Evolutionary conservation across 2,888 invertebrate species (phyloP).

Genomic region (Limnephilus marmoratus): DNA sequence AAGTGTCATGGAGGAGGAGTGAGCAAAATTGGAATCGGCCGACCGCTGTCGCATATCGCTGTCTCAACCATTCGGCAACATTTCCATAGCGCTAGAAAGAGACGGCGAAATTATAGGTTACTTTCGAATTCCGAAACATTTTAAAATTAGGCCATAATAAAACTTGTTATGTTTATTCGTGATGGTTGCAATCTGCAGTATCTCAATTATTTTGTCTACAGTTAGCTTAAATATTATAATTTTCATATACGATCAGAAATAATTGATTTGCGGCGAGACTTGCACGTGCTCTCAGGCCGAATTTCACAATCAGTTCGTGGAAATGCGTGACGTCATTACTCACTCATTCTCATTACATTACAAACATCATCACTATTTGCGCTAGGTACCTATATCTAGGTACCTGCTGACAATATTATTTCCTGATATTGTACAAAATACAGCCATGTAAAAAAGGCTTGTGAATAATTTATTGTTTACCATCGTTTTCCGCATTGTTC

Average conservation of each 20-base stretch:
- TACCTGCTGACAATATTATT: no score
- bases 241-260: not conserved
- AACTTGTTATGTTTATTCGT: conserved; percentile 43
- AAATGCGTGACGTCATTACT: conserved; percentile 23
- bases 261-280: not conserved
- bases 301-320: conserved; percentile 40
- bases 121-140: conserved; percentile 35
- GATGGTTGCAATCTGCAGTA: not conserved
- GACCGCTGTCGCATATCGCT: conserved; percentile 32
- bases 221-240: not conserved
- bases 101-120: conserved; percentile 19
- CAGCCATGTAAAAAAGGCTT: not conserved
- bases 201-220: conserved; percentile 6
- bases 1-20: conserved; percentile 61
- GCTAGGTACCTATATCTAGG: no score
- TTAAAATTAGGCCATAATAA: conserved; percentile 44
- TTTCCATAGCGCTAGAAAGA: conserved; percentile 13
- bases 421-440: not conserved
- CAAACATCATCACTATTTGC: not conserved
- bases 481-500: not conserved
- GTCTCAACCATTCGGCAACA: not conserved
- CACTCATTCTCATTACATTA: not conserved
- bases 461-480: not conserved
- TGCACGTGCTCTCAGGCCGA: conserved; percentile 8
- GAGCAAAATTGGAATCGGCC: conserved; percentile 15